Base-by-base conservation (phyloP, 2,797 vertebrate genomes). In the Phataginus tetradactyla region DNA sequence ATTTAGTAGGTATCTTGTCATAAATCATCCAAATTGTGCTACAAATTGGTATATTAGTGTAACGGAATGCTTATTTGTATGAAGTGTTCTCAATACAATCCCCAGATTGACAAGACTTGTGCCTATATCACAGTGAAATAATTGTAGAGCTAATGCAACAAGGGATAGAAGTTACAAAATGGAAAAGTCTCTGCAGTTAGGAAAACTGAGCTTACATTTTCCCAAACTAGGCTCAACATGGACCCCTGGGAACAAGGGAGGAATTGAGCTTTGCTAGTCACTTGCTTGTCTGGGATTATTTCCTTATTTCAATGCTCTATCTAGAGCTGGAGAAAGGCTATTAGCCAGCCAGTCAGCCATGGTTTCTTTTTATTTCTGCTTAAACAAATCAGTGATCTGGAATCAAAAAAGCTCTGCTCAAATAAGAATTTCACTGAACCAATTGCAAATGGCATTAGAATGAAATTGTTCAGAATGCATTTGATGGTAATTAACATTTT, bases 401-500 rank as follows among this genome's bases (percentile, higher is more conserved):
- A 96, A 95, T 78, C 64, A 91, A 59, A 92, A 94, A 95, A 95
- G 42, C 81, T 96, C 78, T 95, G 74, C 83, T 89, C 91, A 94
- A 79, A 93, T 92, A 84, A 87, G 63, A 94, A 86, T 95, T 86
- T 93, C 79, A 96, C 51, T 89, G 97, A 96, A 96, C 85, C 79
- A 86, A 37, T 32, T 89, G 78, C 59, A 97, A 96, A 97, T 80
- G 86, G 37, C 64, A 93, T 96, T 92, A 96, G 88, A 92, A 95
- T 96, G 51, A 96, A 97, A 97, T 93, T 91, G 88, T 94, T 97
- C 91, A 77, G 92, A 89, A 90, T 80, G 42, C 29, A 61, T 92
- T 94, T 71, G 74, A 81, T 37, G 74, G 86, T 86, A 92, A 96
- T 97, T 95, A 97, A 95, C 91, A 94, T 97, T 97, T 95, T 97